Conservation (phyloP, 2,888 invertebrate genomes). For the Synanthedon tipuliformis region DNA sequence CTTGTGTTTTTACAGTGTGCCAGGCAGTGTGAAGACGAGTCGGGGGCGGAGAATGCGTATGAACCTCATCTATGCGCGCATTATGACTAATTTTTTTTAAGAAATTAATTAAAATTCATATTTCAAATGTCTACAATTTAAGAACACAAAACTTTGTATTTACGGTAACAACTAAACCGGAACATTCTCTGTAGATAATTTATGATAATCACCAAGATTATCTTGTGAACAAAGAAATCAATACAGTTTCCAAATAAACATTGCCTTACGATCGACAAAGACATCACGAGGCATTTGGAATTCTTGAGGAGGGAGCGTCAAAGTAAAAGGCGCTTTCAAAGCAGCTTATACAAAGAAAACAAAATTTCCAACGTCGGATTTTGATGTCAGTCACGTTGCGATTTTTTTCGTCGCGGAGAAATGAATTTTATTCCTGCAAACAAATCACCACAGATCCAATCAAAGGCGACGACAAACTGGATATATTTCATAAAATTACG, state of each 20-base stretch:
- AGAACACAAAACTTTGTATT: no score
- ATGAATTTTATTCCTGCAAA: slow-evolving; percentile 43
- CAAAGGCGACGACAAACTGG: slow-evolving; percentile 27
- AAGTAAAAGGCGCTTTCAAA: slow-evolving; percentile 28
- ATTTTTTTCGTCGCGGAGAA: slow-evolving; percentile 31
- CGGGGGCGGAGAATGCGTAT: no score
- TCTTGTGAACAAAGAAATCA: neutral
- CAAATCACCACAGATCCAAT: slow-evolving; percentile 49
- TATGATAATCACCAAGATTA: no score
- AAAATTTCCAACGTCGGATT: slow-evolving; percentile 40
- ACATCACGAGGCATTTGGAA: slow-evolving; percentile 16
- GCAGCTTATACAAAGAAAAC: slow-evolving; percentile 39
- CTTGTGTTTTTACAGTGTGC: no score
- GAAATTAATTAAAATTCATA: no score
- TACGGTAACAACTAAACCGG: no score
- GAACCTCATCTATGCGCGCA: no score
- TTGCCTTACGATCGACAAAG: slow-evolving; percentile 18
- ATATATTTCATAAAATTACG: slow-evolving; percentile 20
- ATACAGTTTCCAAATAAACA: neutral
- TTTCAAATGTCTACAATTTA: no score
- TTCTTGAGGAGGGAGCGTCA: slow-evolving; percentile 25
- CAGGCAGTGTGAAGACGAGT: no score
- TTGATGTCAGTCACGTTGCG: slow-evolving; percentile 51
- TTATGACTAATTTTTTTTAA: no score
- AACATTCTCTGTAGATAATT: no score